Evolutionary conservation across 2,888 invertebrate genomes (phyloP).

Genomic region (Scaptomyza polygonia): DNA sequence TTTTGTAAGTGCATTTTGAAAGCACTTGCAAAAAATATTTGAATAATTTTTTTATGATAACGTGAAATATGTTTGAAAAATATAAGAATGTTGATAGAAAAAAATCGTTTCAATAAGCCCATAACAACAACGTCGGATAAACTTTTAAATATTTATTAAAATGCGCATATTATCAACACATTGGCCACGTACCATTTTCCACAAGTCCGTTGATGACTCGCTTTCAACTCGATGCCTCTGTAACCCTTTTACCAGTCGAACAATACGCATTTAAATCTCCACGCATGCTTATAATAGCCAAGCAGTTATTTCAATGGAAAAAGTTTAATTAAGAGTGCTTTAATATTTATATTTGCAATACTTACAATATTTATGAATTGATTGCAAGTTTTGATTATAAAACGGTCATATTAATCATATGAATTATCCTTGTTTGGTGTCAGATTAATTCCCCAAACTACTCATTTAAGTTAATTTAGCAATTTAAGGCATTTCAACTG

Average conservation of each 20-base stretch:
- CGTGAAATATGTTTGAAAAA: not conserved
- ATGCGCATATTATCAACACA: conserved; percentile 50
- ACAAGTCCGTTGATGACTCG: conserved; percentile 23
- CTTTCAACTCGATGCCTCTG: not conserved
- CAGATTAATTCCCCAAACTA: not conserved
- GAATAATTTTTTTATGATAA: conserved; percentile 15
- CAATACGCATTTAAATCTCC: conserved; percentile 54
- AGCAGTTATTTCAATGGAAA: conserved; percentile 49
- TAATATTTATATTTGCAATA: not conserved
- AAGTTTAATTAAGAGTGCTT: not conserved
- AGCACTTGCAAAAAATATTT: not conserved
- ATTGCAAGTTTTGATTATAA: not conserved
- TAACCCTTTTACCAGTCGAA: conserved; percentile 5
- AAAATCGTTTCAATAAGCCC: not conserved
- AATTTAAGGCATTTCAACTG: conserved; percentile 24
- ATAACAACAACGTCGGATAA: conserved; percentile 12
- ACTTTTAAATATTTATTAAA: conserved; percentile 36
- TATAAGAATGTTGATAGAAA: too few relatives aligned
- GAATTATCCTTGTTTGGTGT: too few relatives aligned
- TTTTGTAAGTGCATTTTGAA: conserved; percentile 4
- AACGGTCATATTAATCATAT: not conserved
- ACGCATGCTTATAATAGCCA: conserved; percentile 52
- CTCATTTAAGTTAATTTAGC: not conserved
- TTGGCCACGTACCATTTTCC: conserved; percentile 37
- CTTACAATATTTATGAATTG: not conserved